Conservation (phyloP, 2,888 invertebrate species). For the Aproaerema taeniolella region DNA sequence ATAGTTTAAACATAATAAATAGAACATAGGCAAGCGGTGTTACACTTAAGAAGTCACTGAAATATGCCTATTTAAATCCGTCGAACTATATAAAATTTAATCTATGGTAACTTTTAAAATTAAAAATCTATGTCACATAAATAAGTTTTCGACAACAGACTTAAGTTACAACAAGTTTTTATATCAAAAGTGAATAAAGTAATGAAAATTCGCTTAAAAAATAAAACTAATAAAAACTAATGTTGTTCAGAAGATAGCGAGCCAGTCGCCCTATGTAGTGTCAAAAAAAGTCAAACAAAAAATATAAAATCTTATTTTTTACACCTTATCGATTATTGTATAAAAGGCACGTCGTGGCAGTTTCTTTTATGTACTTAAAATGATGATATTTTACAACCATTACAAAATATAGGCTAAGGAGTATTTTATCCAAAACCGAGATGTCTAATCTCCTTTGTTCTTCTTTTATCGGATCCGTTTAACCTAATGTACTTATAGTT, state of each 20-base stretch:
- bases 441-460: constrained; percentile 29
- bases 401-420: constrained; percentile 49
- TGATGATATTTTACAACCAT: constrained; percentile 57
- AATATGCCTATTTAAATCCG: constrained; percentile 27
- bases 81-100: constrained; percentile 38
- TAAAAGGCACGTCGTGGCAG: constrained; percentile 76
- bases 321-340: constrained; percentile 46
- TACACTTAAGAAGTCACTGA: constrained; percentile 32
- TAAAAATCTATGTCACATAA: constrained; percentile 66
- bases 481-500: constrained; percentile 65
- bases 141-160: constrained; percentile 59
- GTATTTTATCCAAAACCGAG: constrained; percentile 51
- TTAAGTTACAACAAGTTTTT: constrained; percentile 39
- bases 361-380: constrained; percentile 55
- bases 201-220: constrained; percentile 25
- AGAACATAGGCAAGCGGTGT: constrained; percentile 61
- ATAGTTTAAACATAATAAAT: constrained; percentile 62
- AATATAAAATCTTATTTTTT: constrained; percentile 33
- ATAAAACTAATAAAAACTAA: constrained; percentile 31
- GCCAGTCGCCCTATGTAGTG: constrained; percentile 55
- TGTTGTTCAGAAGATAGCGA: constrained; percentile 50
- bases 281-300: constrained; percentile 33
- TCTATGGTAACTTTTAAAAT: constrained; percentile 72
- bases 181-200: constrained; percentile 1
- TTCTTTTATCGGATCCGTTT: constrained; percentile 13